Evolutionary conservation across 2,797 vertebrate species (phyloP).

Genomic region (Chromis chromis): DNA sequence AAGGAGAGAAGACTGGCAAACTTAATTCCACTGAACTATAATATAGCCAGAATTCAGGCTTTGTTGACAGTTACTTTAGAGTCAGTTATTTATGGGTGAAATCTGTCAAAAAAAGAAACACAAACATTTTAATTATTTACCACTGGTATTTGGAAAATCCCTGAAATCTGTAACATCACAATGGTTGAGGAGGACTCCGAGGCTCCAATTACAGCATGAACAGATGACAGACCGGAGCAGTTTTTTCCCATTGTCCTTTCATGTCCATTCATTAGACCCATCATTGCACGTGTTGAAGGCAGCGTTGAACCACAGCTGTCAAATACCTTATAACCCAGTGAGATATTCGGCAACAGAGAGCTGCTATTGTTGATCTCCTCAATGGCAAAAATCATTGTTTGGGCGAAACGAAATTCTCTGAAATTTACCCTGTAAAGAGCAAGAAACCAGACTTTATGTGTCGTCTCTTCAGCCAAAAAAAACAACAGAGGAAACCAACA

Average conservation of each 20-base stretch:
- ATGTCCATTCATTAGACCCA: constrained; percentile 81
- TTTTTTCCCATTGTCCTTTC: constrained; percentile 50
- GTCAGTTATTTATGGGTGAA: not conserved
- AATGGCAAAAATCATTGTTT: constrained; percentile 86
- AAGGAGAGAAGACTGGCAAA: not conserved
- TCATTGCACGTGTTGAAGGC: constrained; percentile 73
- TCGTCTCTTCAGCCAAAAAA: not conserved
- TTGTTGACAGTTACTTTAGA: not conserved
- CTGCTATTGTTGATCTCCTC: constrained; percentile 86
- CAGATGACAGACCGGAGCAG: constrained; percentile 73
- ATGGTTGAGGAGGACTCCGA: constrained; percentile 85
- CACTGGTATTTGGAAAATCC: constrained; percentile 84
- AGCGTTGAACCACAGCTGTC: constrained; percentile 82
- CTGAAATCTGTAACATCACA: constrained; percentile 78
- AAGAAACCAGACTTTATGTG: not conserved
- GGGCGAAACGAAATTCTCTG: constrained; percentile 83
- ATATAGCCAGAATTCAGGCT: not conserved
- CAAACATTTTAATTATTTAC: too few relatives aligned
- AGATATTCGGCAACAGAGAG: constrained; percentile 79
- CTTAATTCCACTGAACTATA: not conserved
- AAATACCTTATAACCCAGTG: constrained; percentile 82
- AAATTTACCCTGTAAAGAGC: constrained; percentile 76
- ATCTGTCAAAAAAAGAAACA: not conserved
- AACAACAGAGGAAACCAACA: constrained; percentile 1
- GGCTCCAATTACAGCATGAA: constrained; percentile 82